Evolutionary conservation across 2,113 vertebrate species (phyloP), one percentile per base, ranked within the genome.

Genomic region (Taurulus bubalis): DNA sequence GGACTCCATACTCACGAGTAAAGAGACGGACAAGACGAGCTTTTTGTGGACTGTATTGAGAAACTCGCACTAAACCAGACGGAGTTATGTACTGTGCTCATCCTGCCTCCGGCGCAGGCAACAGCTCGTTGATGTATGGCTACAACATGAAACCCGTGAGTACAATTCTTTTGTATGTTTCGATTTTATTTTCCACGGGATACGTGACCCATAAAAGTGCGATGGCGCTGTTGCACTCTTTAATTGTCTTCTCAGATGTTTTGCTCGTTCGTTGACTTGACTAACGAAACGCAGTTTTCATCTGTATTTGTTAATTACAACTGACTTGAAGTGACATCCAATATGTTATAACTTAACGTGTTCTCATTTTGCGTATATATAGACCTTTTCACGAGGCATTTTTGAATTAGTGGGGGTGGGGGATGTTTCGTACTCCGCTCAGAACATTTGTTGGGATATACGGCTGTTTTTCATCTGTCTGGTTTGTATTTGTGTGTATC

Each of bases 91-190:
- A 97, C 93, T 98, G 98, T 94, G 96, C 97, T 84, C 97, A 97
- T 89, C 95, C 97, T 79, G 96, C 96, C 76, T 95, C 97, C 66
- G 96, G 96, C 79, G 93, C 96, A 95, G 95, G 94, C 87, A 96
- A 94, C 95, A 97, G 94, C 95, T 96, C 97, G 81, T 87, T 96
- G 86, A 96, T 98, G 97, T 97, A 97, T 93, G 97, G 97, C 95
- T 98, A 97, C 95, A 98, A 96, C 94, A 96, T 97, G 75, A 98
- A 98, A 93, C 96, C 96, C 90, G 98, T 98, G 91, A 97, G 96
- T 95, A 85, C 71, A 56, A 71, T 56, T 74, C 26, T 68, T 55
- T 8, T 49, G 1, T 75, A 2, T 51, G 9, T 70, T 26, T 15
- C 34, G 56, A 2, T 45, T 34, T 47, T 6, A 5, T 55, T 53